Base-by-base conservation (phyloP, 2,113 vertebrate genomes). In the Panurus biarmicus region DNA sequence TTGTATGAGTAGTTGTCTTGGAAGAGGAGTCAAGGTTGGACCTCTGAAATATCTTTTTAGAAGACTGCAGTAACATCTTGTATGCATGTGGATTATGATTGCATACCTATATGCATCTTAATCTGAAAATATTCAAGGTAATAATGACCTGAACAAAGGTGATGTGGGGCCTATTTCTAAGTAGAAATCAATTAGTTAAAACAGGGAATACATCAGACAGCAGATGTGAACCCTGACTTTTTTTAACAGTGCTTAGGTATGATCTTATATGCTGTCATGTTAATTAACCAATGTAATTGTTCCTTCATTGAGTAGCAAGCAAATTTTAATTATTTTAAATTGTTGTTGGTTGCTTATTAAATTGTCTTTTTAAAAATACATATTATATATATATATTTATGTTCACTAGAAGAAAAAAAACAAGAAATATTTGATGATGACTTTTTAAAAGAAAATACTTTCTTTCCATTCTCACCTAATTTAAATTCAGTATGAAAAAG, bases 21-120 rank as follows among this genome's bases (percentile, higher is more conserved):
- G 28, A 60, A 78, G 36, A 75, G 45, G 42, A 71, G 16, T 61
- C 16, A 73, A 50, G 33, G 31, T 6, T 89, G 20, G 1, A 54
- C 9, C 0, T 0, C 25, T 48, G 48, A 67, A 67, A 53, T 5
- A 36, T n/a, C 9, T 57, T 89, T 56, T 57, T 0, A 54, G 36
- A 28, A 73, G 40, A 54, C 16, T 74, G 8, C 14, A 35, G 14
- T 58, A 66, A 50, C 2, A 0, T 54, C 29, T 51, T 66, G 19
- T 62, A 5, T 89, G 9, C 1, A 0, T 50, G 12, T 57, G 54
- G 16, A 5, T 66, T 74, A 15, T 58, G 3, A 25, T 10, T 50
- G 7, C 10, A 2, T 53, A 36, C 51, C 48, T 48, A 2, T 8
- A 36, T 47, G 10, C 11, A 26, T 47, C 45, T 65, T 76, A 50